Conservation (phyloP, 2,797 vertebrate species). For the Epinephelus malabaricus region DNA sequence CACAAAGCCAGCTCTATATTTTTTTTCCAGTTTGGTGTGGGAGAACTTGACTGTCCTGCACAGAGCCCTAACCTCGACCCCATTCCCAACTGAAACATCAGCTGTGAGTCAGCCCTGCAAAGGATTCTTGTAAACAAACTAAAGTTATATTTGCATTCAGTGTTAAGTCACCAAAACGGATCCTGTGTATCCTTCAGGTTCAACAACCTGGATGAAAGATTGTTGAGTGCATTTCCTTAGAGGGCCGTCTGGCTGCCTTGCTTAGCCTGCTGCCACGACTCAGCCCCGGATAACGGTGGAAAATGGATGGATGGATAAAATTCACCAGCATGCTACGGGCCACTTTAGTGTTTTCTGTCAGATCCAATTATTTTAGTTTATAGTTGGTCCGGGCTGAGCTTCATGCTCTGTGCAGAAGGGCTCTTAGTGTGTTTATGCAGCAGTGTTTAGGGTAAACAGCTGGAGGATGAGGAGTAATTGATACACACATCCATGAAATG, state of each 20-base stretch:
- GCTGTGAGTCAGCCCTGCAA: not conserved
- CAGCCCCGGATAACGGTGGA: not conserved
- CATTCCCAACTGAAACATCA: not conserved
- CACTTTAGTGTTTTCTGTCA: constrained; percentile 28
- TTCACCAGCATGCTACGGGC: constrained; percentile 5
- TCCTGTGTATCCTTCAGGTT: no score
- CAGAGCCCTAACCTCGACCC: no score
- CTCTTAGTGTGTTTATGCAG: constrained; percentile 14
- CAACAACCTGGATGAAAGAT: no score
- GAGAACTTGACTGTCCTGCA: not conserved
- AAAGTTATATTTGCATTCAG: no score
- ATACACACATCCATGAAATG: not conserved
- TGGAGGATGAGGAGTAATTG: constrained; percentile 13
- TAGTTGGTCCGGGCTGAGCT: not conserved
- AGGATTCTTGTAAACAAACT: no score
- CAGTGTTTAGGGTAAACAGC: constrained; percentile 32
- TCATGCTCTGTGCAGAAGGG: not conserved
- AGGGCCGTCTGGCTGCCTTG: not conserved
- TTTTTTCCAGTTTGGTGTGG: not conserved
- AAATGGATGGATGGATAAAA: not conserved
- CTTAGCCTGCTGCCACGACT: not conserved
- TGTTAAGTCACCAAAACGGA: no score
- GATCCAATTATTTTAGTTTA: constrained; percentile 18
- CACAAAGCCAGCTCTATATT: no score
- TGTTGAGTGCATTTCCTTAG: no score